phyloP scores from a whole-genome alignment of 2,888 invertebrate genomes.

The Chloroclystis v-ata region DNA sequence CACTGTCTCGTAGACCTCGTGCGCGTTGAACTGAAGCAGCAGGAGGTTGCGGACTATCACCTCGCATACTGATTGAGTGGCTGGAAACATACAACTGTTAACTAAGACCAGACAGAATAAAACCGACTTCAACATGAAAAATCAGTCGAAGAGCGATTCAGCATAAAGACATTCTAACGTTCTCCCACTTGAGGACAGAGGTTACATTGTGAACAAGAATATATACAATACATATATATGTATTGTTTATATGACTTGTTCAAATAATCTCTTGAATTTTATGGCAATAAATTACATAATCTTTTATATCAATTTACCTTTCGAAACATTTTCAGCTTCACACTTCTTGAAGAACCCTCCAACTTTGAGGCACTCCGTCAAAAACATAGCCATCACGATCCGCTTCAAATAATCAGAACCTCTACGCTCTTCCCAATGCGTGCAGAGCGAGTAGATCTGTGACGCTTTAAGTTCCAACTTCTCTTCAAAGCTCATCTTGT shows the following conservation, averaged over 20 bases:
- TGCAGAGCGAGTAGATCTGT: conserved; percentile 81
- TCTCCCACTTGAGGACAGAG: no score
- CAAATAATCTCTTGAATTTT: no score
- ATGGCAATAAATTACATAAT: not conserved
- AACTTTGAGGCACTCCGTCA: conserved; percentile 83
- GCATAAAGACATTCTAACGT: no score
- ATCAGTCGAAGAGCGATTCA: no score
- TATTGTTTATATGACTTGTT: no score
- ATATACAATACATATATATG: no score
- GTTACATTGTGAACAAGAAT: no score
- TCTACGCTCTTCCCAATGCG: conserved; percentile 79
- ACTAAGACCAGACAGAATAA: no score
- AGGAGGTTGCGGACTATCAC: conserved; percentile 84
- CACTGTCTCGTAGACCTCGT: conserved; percentile 86
- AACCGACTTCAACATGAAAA: no score
- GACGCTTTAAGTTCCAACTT: conserved; percentile 57
- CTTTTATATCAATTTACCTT: conserved; percentile 35
- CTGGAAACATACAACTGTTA: conserved; percentile 35
- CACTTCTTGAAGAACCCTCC: conserved; percentile 79
- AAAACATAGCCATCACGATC: conserved; percentile 86
- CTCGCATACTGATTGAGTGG: conserved; percentile 71
- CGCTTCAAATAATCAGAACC: conserved; percentile 85
- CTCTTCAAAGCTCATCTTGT: conserved; percentile 51
- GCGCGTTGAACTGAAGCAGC: conserved; percentile 90
- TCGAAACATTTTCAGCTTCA: conserved; percentile 39